Evolutionary conservation across 2,797 vertebrate species (phyloP).

Genomic region (Margarornis squamiger): DNA sequence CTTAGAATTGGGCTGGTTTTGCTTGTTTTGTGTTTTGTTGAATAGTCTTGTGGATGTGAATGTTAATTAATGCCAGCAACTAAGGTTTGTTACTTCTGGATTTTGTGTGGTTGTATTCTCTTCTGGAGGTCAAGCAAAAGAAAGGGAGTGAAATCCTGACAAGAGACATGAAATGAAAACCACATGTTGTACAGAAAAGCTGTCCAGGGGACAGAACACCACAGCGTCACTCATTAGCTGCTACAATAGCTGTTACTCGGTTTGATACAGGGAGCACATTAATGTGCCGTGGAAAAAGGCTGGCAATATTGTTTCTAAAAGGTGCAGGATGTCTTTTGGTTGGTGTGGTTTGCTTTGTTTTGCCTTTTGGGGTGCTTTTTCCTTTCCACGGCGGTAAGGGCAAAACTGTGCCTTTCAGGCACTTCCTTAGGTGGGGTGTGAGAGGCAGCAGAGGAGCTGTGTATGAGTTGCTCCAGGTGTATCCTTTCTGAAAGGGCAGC

Average conservation of each 20-base stretch:
- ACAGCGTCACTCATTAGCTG: neutral
- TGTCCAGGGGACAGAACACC: neutral
- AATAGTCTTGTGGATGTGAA: neutral
- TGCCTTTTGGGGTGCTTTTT: neutral
- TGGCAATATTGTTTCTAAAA: neutral
- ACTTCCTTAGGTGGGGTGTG: neutral
- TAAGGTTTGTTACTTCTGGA: neutral
- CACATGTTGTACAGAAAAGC: constrained; percentile 23
- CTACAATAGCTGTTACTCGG: neutral
- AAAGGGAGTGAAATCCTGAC: neutral
- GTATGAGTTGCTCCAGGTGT: neutral
- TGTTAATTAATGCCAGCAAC: neutral
- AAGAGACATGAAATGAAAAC: constrained; percentile 6
- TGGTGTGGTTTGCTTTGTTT: neutral
- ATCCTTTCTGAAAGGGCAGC: neutral
- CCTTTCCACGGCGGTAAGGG: neutral
- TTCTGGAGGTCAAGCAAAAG: constrained; percentile 17
- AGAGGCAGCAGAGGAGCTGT: neutral
- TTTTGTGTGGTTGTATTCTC: neutral
- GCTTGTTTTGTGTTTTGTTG: neutral
- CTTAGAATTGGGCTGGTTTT: neutral
- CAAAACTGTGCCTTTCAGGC: neutral
- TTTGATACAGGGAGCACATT: neutral
- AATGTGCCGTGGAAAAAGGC: neutral
- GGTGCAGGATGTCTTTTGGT: neutral